Evolutionary conservation across 2,797 vertebrate genomes (phyloP), one percentile per base, ranked within the genome.

Genomic region (Sus cebifrons): DNA sequence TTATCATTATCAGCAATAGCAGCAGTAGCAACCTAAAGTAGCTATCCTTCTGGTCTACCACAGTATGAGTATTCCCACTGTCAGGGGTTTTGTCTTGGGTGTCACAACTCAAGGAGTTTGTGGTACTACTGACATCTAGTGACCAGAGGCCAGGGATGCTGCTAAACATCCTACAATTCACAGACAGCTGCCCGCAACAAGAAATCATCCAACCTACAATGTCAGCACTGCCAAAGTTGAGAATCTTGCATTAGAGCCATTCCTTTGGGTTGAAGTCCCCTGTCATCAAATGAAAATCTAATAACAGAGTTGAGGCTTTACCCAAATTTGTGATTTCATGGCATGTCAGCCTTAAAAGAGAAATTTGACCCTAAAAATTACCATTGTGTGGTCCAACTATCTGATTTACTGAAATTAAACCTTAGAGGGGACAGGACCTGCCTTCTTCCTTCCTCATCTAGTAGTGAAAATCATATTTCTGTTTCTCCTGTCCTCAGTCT

Each of bases 351-450:
- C 17, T 32, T 16, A 20, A 70, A 73, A 70, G 27, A 67, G n/a
- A 60, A 25, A 1, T 85, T 77, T 85, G 64, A 73, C 36, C 27
- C 36, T 74, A 62, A 73, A 58, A 49, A 29, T 49, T 36, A 87
- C 56, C 65, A 77, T 11, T 25, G 36, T 67, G 44, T n/a, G 6
- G 15, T 32, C 17, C 40, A 79, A 18, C 68, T 62, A 81, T 32
- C 25, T 52, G 12, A 81, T n/a, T 64, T 81, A 86, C 14, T 36
- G 10, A 75, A 96, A 92, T n/a, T n/a, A 96, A 96, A 91, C 32
- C n/a, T 89, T 71, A 36, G 21, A 91, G 60, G 21, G 17, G 9
- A 25, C 44, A 79, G 65, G 62, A 44, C 17, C 64, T 91, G n/a
- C 54, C 27, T 65, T 81, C 21, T 84, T 10, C 40, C 8, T 73